Conservation (phyloP, 1,140 invertebrate genomes). For the Aphidius ervi region DNA sequence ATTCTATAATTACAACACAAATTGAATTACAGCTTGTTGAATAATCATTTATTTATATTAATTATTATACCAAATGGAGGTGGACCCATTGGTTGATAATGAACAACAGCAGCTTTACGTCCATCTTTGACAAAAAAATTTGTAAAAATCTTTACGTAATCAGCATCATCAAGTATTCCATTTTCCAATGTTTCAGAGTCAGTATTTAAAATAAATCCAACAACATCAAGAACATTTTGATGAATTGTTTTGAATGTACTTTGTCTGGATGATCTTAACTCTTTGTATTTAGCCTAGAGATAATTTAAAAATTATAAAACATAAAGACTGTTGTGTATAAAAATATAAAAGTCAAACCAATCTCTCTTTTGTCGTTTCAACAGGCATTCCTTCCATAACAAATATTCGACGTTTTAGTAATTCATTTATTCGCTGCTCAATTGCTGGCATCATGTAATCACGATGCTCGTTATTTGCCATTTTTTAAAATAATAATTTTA, state of each 20-base stretch:
- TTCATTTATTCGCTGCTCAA: conserved; percentile 34
- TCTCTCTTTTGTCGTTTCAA: conserved; percentile 32
- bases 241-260: conserved; percentile 55
- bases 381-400: conserved; percentile 24
- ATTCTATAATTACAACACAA: conserved; percentile 39
- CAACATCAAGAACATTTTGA: conserved; percentile 62
- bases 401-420: conserved; percentile 35
- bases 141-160: conserved; percentile 58
- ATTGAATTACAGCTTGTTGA: background rate
- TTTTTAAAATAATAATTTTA: background rate
- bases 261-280: conserved; percentile 51
- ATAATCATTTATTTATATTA: background rate
- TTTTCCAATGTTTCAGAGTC: conserved; percentile 59
- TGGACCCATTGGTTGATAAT: conserved; percentile 51
- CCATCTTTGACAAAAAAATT: conserved; percentile 53
- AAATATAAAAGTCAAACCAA: conserved; percentile 27
- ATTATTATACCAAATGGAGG: conserved; percentile 47
- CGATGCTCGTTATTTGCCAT: conserved; percentile 24
- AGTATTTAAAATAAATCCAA: conserved; percentile 56
- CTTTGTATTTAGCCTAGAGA: conserved; percentile 53
- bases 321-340: background rate
- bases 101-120: conserved; percentile 51
- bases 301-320: background rate
- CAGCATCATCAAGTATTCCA: conserved; percentile 60
- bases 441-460: conserved; percentile 39